Evolutionary conservation across 30 jellyfish, hydroid and myxozoan species (phyloP).

Genomic region (Rhopilema esculentum): DNA sequence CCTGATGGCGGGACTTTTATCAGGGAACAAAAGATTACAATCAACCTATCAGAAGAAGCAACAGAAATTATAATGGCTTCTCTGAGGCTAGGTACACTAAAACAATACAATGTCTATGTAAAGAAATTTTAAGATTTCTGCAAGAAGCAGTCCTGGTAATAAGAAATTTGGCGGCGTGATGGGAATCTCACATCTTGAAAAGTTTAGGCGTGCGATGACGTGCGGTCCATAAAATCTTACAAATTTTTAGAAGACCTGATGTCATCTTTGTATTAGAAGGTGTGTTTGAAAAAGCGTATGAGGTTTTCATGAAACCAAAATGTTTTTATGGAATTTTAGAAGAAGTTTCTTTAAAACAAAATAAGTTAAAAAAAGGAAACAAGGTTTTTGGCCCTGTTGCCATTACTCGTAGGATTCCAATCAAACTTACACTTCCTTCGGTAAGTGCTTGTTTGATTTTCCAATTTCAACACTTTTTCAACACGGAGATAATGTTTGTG

Average conservation of each 20-base stretch:
- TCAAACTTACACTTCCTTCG: too few species aligned
- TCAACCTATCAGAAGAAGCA: neutral
- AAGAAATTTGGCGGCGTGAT: conserved; percentile 38
- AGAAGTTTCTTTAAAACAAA: conserved; percentile 16
- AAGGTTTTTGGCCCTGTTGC: too few species aligned
- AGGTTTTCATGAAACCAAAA: neutral
- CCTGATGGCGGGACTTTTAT: conserved; percentile 32
- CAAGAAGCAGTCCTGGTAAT: neutral
- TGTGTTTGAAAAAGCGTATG: too few species aligned
- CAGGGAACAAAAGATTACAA: conserved; percentile 4
- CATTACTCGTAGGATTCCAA: conserved; percentile 47
- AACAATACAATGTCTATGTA: conserved; percentile 17
- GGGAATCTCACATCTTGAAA: conserved; percentile 23
- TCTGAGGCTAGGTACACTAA: conserved; percentile 36
- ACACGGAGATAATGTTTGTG: too few species aligned
- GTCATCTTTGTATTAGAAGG: too few species aligned
- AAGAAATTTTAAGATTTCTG: conserved; percentile 17
- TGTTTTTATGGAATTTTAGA: conserved; percentile 8
- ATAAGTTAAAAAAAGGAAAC: conserved; percentile 28
- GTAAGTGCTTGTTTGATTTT: too few species aligned
- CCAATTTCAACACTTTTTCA: too few species aligned
- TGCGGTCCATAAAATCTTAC: conserved; percentile 28
- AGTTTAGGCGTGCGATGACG: conserved; percentile 40
- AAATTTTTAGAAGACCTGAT: too few species aligned
- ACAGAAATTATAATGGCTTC: neutral